phyloP scores from a whole-genome alignment of 2,113 vertebrate species.

The Stegostoma tigrinum region DNA sequence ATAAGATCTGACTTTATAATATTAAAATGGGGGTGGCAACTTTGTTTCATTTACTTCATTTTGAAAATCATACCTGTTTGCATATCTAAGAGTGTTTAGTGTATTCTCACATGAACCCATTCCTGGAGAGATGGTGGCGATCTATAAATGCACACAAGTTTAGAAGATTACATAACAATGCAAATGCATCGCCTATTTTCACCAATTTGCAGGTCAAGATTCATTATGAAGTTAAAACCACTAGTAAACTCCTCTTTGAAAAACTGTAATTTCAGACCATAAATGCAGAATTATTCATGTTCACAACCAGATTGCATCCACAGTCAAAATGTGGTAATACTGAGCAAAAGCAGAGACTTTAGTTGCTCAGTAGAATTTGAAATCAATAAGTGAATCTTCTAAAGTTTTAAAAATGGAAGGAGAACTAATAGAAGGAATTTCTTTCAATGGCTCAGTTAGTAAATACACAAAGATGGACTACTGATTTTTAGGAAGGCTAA shows the following conservation, averaged over 20 bases:
- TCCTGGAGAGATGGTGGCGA: slow-evolving; percentile 93
- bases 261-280: background rate
- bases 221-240: background rate
- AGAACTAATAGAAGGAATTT: background rate
- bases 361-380: background rate
- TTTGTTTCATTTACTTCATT: background rate
- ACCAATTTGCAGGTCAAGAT: background rate
- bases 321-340: background rate
- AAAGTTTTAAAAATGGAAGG: background rate
- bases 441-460: background rate
- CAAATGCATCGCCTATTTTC: background rate
- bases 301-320: background rate
- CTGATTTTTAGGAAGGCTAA: background rate
- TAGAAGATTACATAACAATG: background rate
- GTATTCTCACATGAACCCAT: slow-evolving; percentile 99
- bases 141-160: slow-evolving; percentile 55
- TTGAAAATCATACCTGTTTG: slow-evolving; percentile 76
- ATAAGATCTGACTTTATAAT: background rate
- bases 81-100: slow-evolving; percentile 92
- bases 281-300: background rate
- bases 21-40: background rate
- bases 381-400: background rate
- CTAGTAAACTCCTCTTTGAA: background rate
- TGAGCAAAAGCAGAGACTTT: background rate
- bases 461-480: background rate